These are phyloP conservation scores for Lepidurus packardi DNA, from an alignment of 1,140 invertebrate species.

Conservation along the genomic window DNA sequence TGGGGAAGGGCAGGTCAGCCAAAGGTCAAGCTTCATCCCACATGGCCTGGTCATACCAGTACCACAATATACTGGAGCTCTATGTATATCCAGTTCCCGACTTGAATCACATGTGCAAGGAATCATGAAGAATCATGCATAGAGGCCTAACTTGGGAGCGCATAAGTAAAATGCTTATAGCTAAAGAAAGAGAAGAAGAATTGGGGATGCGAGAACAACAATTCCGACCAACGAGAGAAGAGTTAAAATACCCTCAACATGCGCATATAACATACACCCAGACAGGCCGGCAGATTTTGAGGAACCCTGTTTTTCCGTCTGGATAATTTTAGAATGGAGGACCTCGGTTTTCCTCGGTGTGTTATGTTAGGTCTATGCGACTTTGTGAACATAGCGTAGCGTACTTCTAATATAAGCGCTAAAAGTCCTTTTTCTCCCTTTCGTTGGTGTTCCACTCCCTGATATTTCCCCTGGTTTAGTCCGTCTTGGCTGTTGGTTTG, in stretches of 20 bases:
- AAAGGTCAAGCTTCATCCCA: slow-evolving; percentile 21
- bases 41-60: slow-evolving; percentile 20
- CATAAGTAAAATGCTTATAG: background rate
- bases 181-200: background rate
- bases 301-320: background rate
- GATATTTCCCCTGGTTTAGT: background rate
- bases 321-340: background rate
- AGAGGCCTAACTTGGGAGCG: background rate
- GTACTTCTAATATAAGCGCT: slow-evolving; percentile 12
- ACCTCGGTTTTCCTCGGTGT: background rate
- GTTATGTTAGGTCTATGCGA: slow-evolving; percentile 10
- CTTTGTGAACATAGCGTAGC: background rate
- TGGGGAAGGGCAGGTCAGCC: slow-evolving; percentile 20
- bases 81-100: background rate
- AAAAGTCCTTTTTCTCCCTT: background rate
- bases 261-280: too few relatives aligned
- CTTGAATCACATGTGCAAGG: slow-evolving; percentile 13
- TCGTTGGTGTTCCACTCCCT: background rate
- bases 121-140: background rate
- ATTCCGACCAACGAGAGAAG: background rate
- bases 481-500: slow-evolving; percentile 16
- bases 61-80: background rate
- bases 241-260: too few relatives aligned
- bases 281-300: too few relatives aligned
- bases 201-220: background rate